Base-by-base conservation (phyloP, 2,888 invertebrate genomes). In the Dysmachus trigonus region DNA sequence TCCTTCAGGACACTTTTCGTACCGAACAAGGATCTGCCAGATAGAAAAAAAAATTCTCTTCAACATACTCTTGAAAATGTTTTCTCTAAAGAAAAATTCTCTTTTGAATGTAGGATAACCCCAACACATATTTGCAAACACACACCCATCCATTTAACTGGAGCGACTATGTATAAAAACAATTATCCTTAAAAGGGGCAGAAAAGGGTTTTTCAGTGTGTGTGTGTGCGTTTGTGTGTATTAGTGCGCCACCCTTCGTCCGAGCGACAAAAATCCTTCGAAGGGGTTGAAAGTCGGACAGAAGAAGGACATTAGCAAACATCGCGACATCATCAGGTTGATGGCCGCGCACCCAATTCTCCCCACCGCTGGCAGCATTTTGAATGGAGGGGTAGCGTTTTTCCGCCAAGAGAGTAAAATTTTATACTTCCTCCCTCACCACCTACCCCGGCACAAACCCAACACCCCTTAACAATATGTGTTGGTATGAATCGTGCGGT, bases 251-350 rank as follows among this genome's bases (percentile, higher is more conserved):
- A 73, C 73, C 73, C 35, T 73, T 35, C 35, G 73, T 33, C 33
- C 35, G 31, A 27, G 73, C 73, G 10, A 30, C 31, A 73, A 15
- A 73, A 62, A 62, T 22, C 18, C 31, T 51, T 81, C 31, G 83
- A 31, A 41, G 71, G 47, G 72, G 84, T 71, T 71, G 73, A 74
- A 35, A n/a, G 15, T 73, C 38, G 84, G 30, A 33, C 73, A 38
- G 30, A 15, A 38, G 38, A 38, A 72, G 47, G 41, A 72, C n/a
- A 31, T 35, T 53, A 30, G 22, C n/a, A 73, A 47, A 10, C 47
- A 18, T 33, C 51, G n/a, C 33, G 51, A 71, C 62, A 62, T 85
- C 85, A 85, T 85, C 85, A 85, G 85, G 85, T 77, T 85, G 85
- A 71, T 79, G 77, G 73, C 18, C 30, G 85, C 85, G 85, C 85